These are phyloP conservation scores for rabbit (Oryctolagus cuniculus) DNA, from an alignment of 2,113 vertebrate species.

Conservation along the genomic window mOryCun1.1 NC_091432.1:185219001-185219500, in stretches of 20 bases:
- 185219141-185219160: not conserved
- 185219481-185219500: not conserved
- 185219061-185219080: not conserved
- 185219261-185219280: constrained; percentile 18
- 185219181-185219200: not conserved
- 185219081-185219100: not conserved
- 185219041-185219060: not conserved
- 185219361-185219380: not conserved
- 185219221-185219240: not conserved
- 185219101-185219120: not conserved
- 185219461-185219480: not conserved
- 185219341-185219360: not conserved
- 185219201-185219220: not conserved
- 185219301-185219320: not conserved
- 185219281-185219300: not conserved
- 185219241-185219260: not conserved
- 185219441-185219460: constrained; percentile 12
- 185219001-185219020: not conserved
- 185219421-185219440: not conserved
- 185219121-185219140: not conserved
- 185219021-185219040: not conserved
- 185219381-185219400: not conserved
- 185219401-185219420: not conserved
- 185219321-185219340: not conserved
- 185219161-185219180: not conserved